Conservation (phyloP, 2,888 invertebrate species). For the Carabus problematicus region DNA sequence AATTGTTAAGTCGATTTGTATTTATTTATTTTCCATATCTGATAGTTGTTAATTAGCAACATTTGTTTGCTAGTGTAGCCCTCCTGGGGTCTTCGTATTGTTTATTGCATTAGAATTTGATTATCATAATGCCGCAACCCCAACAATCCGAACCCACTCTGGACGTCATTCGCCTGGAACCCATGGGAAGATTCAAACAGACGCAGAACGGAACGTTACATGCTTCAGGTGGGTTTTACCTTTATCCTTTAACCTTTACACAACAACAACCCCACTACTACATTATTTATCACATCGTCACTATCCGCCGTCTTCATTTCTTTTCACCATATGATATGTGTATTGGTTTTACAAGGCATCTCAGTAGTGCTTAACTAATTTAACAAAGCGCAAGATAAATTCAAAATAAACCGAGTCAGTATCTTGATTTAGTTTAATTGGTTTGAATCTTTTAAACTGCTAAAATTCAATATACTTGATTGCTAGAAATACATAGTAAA, state of each 20-base stretch:
- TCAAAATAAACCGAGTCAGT: too few species aligned
- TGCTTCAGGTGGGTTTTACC: slow-evolving; percentile 61
- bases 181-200: slow-evolving; percentile 69
- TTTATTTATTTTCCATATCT: slow-evolving; percentile 32
- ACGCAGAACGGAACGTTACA: slow-evolving; percentile 67
- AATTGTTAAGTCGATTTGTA: slow-evolving; percentile 19
- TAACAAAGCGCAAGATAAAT: slow-evolving; percentile 12
- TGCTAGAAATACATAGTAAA: too few species aligned
- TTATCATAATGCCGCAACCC: slow-evolving; percentile 43
- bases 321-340: too few species aligned
- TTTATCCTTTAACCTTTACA: too few species aligned
- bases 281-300: too few species aligned
- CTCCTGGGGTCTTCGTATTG: slow-evolving; percentile 37
- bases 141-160: slow-evolving; percentile 48
- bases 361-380: background rate
- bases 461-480: too few species aligned
- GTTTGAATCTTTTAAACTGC: too few species aligned
- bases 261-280: too few species aligned
- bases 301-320: too few species aligned
- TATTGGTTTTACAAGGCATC: too few species aligned
- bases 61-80: slow-evolving; percentile 42
- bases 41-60: slow-evolving; percentile 38
- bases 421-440: too few species aligned
- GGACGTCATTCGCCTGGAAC: slow-evolving; percentile 71
- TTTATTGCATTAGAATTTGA: slow-evolving; percentile 41